These are phyloP conservation scores for Drosophila micromelanica DNA, from an alignment of 1,140 invertebrate species.

Conservation along the genomic window DNA sequence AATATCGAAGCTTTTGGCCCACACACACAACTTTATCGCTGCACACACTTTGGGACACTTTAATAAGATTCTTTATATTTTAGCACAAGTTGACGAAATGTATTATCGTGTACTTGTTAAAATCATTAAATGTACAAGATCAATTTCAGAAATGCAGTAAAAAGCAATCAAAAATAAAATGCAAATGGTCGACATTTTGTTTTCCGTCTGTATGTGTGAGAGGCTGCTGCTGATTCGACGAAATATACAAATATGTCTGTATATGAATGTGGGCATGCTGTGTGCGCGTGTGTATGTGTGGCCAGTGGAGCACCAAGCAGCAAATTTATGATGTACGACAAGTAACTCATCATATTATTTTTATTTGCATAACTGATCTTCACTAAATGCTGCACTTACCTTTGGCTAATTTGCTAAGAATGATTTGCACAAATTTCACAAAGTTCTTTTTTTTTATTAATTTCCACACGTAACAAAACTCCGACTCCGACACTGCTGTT, in stretches of 20 bases:
- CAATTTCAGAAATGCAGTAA: conserved; percentile 34
- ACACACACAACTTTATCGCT: conserved; percentile 27
- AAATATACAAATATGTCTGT: conserved; percentile 51
- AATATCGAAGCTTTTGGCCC: conserved; percentile 60
- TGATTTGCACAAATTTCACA: conserved; percentile 69
- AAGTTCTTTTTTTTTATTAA: conserved; percentile 46
- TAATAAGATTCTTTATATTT: neutral
- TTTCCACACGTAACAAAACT: conserved; percentile 71
- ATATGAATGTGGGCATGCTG: conserved; percentile 2
- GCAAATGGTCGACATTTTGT: conserved; percentile 80
- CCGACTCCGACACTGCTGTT: conserved; percentile 55
- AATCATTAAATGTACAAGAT: conserved; percentile 11
- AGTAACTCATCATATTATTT: neutral
- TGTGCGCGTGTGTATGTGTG: conserved; percentile 45
- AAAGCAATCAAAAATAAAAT: conserved; percentile 53
- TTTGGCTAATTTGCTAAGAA: conserved; percentile 45
- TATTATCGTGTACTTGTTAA: conserved; percentile 10
- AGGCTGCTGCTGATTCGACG: conserved; percentile 59
- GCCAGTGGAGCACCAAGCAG: conserved; percentile 54
- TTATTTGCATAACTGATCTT: conserved; percentile 26
- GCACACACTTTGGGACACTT: conserved; percentile 22
- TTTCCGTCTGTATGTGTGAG: conserved; percentile 64
- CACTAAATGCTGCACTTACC: conserved; percentile 53
- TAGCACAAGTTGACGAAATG: conserved; percentile 2
- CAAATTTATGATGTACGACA: conserved; percentile 11